phyloP scores from a whole-genome alignment of 1,140 invertebrate genomes.

The Ostrea denselamellosa region DNA sequence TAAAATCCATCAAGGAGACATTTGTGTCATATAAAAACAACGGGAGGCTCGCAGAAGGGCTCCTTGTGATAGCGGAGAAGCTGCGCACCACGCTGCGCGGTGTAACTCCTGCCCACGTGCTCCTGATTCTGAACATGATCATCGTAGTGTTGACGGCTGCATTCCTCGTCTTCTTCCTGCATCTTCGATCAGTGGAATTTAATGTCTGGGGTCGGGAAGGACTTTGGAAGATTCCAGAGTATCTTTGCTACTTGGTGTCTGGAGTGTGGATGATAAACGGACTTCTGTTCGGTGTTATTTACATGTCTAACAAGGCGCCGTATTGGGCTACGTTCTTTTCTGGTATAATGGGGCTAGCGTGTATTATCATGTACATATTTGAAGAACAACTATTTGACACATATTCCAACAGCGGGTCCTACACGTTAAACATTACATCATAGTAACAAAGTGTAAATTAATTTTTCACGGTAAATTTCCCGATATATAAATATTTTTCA shows the following conservation, averaged over 20 bases:
- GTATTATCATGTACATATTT: conserved; percentile 49
- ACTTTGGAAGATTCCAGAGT: conserved; percentile 50
- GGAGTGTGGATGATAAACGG: conserved; percentile 55
- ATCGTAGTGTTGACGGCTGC: background rate
- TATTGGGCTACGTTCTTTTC: conserved; percentile 48
- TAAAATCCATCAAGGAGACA: conserved; percentile 44
- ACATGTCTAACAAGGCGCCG: conserved; percentile 52
- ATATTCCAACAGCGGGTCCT: conserved; percentile 45
- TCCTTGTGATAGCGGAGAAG: conserved; percentile 51
- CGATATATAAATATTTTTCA: too few species aligned
- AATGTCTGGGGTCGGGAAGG: conserved; percentile 54
- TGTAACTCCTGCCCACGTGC: conserved; percentile 50
- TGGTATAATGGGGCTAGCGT: conserved; percentile 34
- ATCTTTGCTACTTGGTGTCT: conserved; percentile 47
- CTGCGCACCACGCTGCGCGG: conserved; percentile 50
- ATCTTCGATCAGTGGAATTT: conserved; percentile 48
- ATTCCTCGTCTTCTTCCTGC: conserved; percentile 51
- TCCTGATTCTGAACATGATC: conserved; percentile 55
- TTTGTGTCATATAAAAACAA: conserved; percentile 48
- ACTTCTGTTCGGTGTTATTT: conserved; percentile 49
- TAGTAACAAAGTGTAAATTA: background rate
- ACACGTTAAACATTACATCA: conserved; percentile 39
- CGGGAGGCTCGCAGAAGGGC: conserved; percentile 47
- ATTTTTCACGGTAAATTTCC: too few species aligned
- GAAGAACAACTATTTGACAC: conserved; percentile 45